Evolutionary conservation across 1,140 invertebrate genomes (phyloP).

Genomic region (Drosophila saltans): DNA sequence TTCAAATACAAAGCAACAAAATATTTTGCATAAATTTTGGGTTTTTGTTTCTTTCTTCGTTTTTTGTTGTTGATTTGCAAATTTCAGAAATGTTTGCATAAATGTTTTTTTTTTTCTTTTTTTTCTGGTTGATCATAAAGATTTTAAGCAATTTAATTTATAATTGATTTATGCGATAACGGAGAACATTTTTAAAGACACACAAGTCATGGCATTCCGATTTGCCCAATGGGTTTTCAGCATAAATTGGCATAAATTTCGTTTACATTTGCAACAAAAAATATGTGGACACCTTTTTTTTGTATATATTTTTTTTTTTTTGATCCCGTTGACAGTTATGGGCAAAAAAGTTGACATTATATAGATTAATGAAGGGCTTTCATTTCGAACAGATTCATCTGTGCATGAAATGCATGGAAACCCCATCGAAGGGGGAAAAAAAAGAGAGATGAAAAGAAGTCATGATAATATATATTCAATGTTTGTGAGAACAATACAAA

Average conservation of each 20-base stretch:
- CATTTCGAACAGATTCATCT: slow-evolving; percentile 26
- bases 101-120: background rate
- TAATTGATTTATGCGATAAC: slow-evolving; percentile 57
- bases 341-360: slow-evolving; percentile 45
- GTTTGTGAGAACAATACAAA: slow-evolving; percentile 56
- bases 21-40: slow-evolving; percentile 42
- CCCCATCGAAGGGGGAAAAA: slow-evolving; percentile 12
- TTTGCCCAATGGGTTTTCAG: slow-evolving; percentile 4
- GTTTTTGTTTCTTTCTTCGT: slow-evolving; percentile 19
- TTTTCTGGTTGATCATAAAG: slow-evolving; percentile 22
- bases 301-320: too few species aligned
- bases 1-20: slow-evolving; percentile 6
- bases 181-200: slow-evolving; percentile 40
- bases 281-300: slow-evolving; percentile 42
- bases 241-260: slow-evolving; percentile 49
- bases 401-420: background rate
- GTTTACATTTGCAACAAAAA: slow-evolving; percentile 43
- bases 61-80: slow-evolving; percentile 11
- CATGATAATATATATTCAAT: slow-evolving; percentile 8
- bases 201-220: background rate
- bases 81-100: slow-evolving; percentile 16
- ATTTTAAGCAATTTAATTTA: slow-evolving; percentile 44
- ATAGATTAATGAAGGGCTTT: slow-evolving; percentile 51
- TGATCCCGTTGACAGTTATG: slow-evolving; percentile 17
- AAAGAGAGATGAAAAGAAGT: slow-evolving; percentile 1